Base-by-base conservation (phyloP, 2,113 vertebrate species). In the Limnothrissa miodon region DNA sequence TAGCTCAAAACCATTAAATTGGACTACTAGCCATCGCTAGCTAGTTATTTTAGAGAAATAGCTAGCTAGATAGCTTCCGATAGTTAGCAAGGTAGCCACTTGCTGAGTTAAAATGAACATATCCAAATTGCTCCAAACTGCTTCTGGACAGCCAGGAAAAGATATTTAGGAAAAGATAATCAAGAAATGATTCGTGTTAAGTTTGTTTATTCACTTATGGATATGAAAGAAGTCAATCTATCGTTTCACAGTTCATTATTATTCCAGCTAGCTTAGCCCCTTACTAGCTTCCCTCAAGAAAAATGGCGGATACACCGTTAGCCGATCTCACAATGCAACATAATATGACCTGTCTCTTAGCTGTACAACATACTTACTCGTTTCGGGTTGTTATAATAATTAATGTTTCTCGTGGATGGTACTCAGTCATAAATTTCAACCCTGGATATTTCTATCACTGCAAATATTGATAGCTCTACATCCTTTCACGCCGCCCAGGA, bases 401-500 rank as follows among this genome's bases (percentile, higher is more conserved):
- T 74, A 81, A 86, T 86, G 80, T 80, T 80, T 82, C 74, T 80
- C 80, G 84, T 82, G 84, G 81, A 53, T 80, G 84, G 42, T 70
- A 85, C 83, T 85, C 85, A 81, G 81, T 83, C 59, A 87, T 59
- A 53, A 81, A 84, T 81, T 83, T 84, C 70, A 81, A 87, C 33
- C 86, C 87, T 80, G 81, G 78, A 81, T 85, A 83, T 82, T 83
- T 82, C 45, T 86, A 83, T 87, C 83, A 59, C 86, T 87, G 87
- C 46, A 81, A 87, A 88, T 88, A 78, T 81, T 66, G 85, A 79
- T 88, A 89, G 84, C 83, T 87, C 85, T 87, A 90, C 87, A 90
- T 88, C 84, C 89, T 90, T 86, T 95, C 92, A 93, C 93, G 93
- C 91, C 93, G 94, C 91, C 89, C 94, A 95, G 95, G 94, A 93